Evolutionary conservation across 1,140 invertebrate genomes (phyloP).

Genomic region (Muscidifurax raptorellus): DNA sequence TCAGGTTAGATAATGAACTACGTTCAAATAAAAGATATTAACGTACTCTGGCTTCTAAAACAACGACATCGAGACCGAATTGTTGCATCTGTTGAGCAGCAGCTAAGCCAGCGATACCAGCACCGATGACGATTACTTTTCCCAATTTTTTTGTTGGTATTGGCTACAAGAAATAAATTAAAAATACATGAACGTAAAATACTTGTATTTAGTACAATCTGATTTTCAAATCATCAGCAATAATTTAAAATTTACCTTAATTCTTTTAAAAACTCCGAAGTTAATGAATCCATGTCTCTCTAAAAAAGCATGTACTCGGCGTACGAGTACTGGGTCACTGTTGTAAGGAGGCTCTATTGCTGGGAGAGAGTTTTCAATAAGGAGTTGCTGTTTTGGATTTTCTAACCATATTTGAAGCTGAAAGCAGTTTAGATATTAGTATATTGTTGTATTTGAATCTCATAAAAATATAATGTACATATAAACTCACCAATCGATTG

Average conservation of each 20-base stretch:
- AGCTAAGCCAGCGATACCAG: slow-evolving; percentile 94
- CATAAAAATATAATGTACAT: neutral
- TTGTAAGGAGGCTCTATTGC: slow-evolving; percentile 94
- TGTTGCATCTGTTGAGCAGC: slow-evolving; percentile 96
- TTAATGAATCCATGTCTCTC: slow-evolving; percentile 98
- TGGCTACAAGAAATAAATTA: slow-evolving; percentile 70
- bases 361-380: slow-evolving; percentile 86
- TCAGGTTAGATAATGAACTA: no score
- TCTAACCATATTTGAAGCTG: slow-evolving; percentile 97
- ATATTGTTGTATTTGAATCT: slow-evolving; percentile 3
- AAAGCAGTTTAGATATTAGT: slow-evolving; percentile 50
- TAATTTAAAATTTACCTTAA: slow-evolving; percentile 79
- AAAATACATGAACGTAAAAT: neutral
- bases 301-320: slow-evolving; percentile 92
- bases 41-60: slow-evolving; percentile 91
- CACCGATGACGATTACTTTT: slow-evolving; percentile 96
- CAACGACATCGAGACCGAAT: slow-evolving; percentile 96
- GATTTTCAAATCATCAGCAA: neutral
- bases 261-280: slow-evolving; percentile 95
- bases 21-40: slow-evolving; percentile 9
- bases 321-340: slow-evolving; percentile 89
- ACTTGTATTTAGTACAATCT: neutral
- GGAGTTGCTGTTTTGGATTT: slow-evolving; percentile 95
- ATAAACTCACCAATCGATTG: slow-evolving; percentile 84
- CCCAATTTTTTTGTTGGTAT: slow-evolving; percentile 87